phyloP scores from a whole-genome alignment of 2,888 invertebrate genomes.

The Ecdyonurus torrentis region DNA sequence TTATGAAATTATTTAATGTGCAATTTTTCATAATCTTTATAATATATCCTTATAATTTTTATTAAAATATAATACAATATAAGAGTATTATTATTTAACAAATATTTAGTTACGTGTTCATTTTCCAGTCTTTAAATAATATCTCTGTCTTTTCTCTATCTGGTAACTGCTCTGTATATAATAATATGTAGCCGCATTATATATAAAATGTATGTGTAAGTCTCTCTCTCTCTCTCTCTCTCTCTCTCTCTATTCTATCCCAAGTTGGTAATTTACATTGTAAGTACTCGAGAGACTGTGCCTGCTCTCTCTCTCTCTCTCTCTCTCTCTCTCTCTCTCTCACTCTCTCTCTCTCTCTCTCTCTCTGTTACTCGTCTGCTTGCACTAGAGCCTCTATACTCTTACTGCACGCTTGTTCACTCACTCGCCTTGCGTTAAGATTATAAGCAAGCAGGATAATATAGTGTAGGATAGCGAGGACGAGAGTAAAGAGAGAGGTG shows the following conservation, averaged over 20 bases:
- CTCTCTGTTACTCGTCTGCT: neutral
- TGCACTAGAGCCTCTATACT: neutral
- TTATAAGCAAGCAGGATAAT: neutral
- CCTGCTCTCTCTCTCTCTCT: neutral
- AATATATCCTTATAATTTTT: no score
- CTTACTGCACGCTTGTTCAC: neutral
- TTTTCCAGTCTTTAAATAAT: neutral
- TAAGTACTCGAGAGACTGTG: conserved; percentile 1
- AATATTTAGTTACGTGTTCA: neutral
- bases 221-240: neutral
- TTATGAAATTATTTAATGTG: no score
- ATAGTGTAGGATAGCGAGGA: neutral
- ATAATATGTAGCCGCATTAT: neutral
- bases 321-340: neutral
- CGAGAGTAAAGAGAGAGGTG: neutral
- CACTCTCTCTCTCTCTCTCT: no score
- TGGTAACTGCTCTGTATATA: neutral
- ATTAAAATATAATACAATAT: neutral
- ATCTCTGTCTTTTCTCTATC: neutral
- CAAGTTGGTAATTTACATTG: conserved; percentile 4
- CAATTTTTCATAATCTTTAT: no score
- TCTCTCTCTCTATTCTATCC: neutral
- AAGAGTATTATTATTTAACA: neutral
- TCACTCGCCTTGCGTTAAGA: neutral
- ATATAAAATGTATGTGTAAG: neutral